These are phyloP conservation scores for Drosophila maculinotata DNA, from an alignment of 2,888 invertebrate genomes.

Conservation along the genomic window DNA sequence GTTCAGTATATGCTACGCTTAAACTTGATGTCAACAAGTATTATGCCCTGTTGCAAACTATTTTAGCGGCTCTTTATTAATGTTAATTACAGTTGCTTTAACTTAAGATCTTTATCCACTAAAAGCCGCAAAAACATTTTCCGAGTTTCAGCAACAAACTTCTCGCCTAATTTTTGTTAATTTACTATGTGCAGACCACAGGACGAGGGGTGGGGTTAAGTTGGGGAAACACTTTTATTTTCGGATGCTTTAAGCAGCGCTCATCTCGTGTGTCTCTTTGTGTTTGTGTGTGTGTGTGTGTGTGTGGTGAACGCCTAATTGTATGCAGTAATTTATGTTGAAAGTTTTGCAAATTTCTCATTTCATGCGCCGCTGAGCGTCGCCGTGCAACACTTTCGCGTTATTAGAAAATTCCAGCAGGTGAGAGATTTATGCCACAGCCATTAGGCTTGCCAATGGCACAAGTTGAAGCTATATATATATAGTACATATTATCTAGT, in stretches of 20 bases:
- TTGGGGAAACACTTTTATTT: constrained; percentile 36
- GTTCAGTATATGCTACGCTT: neutral
- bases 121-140: constrained; percentile 44
- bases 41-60: constrained; percentile 16
- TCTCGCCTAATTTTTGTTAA: constrained; percentile 66
- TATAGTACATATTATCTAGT: neutral
- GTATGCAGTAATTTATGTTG: constrained; percentile 72
- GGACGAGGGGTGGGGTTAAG: neutral
- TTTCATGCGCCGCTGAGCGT: constrained; percentile 62
- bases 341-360: constrained; percentile 72
- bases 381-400: constrained; percentile 67
- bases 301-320: constrained; percentile 47
- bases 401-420: constrained; percentile 76
- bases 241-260: constrained; percentile 1
- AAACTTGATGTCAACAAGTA: neutral
- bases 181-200: constrained; percentile 40
- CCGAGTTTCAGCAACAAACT: constrained; percentile 55
- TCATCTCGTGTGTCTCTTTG: neutral
- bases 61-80: constrained; percentile 43
- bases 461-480: constrained; percentile 15
- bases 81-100: constrained; percentile 58
- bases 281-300: neutral
- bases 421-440: constrained; percentile 70
- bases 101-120: constrained; percentile 51
- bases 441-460: constrained; percentile 59